These are phyloP conservation scores for Drosophila ochracea DNA, from an alignment of 2,888 invertebrate species.

Conservation along the genomic window DNA sequence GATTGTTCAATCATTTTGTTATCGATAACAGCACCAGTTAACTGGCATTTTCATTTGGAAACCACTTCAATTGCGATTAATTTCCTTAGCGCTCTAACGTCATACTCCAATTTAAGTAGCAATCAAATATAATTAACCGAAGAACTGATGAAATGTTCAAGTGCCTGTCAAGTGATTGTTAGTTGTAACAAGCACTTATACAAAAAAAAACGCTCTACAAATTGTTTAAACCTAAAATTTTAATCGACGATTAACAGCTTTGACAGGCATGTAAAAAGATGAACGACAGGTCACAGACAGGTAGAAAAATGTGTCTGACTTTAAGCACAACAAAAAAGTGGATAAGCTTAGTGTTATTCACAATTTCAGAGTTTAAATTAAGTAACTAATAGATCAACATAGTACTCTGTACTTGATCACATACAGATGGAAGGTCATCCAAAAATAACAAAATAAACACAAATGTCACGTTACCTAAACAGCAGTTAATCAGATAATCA, in stretches of 20 bases:
- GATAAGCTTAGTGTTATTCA: background rate
- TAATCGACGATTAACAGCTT: background rate
- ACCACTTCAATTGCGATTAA: background rate
- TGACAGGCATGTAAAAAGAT: background rate
- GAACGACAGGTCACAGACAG: background rate
- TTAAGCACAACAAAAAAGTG: background rate
- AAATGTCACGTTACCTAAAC: conserved; percentile 2
- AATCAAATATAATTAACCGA: background rate
- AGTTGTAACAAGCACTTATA: background rate
- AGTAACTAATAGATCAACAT: background rate
- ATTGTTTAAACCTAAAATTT: background rate
- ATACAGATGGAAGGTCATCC: background rate
- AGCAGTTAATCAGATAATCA: background rate
- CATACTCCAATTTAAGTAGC: background rate
- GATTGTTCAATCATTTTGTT: background rate
- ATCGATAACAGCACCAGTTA: conserved; percentile 1
- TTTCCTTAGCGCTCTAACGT: background rate
- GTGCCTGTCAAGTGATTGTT: background rate
- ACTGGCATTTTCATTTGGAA: background rate
- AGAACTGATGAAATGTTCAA: background rate
- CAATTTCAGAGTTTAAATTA: background rate
- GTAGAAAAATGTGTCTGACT: background rate
- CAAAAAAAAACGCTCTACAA: no score
- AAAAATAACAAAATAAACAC: background rate
- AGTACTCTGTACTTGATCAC: background rate